Evolutionary conservation across 2,888 invertebrate genomes (phyloP).

Genomic region (Eupithecia dodoneata): DNA sequence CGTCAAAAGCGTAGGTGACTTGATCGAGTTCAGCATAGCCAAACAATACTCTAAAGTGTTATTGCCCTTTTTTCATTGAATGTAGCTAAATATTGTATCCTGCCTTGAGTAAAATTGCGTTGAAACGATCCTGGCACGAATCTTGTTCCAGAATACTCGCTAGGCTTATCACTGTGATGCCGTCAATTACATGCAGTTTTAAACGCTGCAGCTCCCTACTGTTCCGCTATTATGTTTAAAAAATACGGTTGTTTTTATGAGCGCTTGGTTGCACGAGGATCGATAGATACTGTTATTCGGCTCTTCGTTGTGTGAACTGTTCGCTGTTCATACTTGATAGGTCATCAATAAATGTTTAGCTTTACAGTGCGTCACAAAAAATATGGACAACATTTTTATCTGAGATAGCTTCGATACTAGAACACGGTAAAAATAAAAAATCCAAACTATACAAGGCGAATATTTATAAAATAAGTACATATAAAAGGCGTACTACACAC

Average conservation of each 20-base stretch:
- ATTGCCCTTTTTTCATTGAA: not conserved
- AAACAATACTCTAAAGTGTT: not conserved
- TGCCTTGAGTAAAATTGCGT: not conserved
- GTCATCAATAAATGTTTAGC: not conserved
- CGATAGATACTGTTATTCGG: conserved; percentile 17
- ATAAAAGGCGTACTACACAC: not conserved
- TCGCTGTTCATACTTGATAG: not conserved
- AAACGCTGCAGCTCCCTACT: conserved; percentile 30
- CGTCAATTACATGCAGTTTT: conserved; percentile 59
- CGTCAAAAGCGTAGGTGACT: not conserved
- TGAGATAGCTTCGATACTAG: too few relatives aligned
- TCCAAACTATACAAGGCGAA: too few relatives aligned
- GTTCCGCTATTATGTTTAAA: conserved; percentile 46
- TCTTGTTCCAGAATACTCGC: conserved; percentile 42
- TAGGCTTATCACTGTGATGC: conserved; percentile 53
- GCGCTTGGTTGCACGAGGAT: conserved; percentile 13
- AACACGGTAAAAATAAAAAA: too few relatives aligned
- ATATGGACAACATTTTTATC: too few relatives aligned
- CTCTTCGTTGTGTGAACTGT: not conserved
- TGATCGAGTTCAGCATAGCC: not conserved
- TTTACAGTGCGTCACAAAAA: not conserved
- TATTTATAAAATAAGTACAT: too few relatives aligned
- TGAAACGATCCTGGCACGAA: not conserved
- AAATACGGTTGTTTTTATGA: conserved; percentile 35
- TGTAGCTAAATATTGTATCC: not conserved